A percentile compares a stretch with the other conserved stretches of the same genome.
Conservation (phyloP, 2,797 vertebrate species). For the Micrastur ruficollis region DNA sequence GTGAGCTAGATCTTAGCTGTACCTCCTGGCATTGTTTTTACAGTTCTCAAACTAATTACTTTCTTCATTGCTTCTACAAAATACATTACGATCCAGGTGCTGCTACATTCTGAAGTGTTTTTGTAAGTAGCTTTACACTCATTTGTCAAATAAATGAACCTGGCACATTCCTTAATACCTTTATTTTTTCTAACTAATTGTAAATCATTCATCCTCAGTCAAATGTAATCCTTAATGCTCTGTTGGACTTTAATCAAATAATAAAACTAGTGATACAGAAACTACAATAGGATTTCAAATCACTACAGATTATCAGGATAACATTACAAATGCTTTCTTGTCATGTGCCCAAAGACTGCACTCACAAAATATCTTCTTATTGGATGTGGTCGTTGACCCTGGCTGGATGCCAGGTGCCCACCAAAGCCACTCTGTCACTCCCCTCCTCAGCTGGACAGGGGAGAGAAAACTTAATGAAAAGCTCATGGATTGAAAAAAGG, state of each 20-base stretch:
- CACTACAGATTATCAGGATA: conserved; percentile 25
- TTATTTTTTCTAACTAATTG: conserved; percentile 30
- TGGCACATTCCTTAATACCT: conserved; percentile 35
- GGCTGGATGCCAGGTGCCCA: neutral
- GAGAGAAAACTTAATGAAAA: neutral
- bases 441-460: neutral
- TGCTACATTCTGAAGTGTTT: neutral
- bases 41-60: neutral
- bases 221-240: conserved; percentile 51
- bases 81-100: neutral
- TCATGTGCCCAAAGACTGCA: neutral
- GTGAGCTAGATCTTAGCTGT: neutral
- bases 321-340: neutral
- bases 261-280: conserved; percentile 40
- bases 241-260: conserved; percentile 40
- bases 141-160: conserved; percentile 44
- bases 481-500: neutral
- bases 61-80: neutral
- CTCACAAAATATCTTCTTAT: neutral
- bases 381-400: neutral
- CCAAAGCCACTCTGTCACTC: neutral
- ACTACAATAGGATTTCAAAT: conserved; percentile 33
- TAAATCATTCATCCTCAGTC: conserved; percentile 33
- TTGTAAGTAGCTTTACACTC: neutral
- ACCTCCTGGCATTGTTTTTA: neutral